Evolutionary conservation across 1,140 invertebrate species (phyloP).

Genomic region (Bombus waltoni): DNA sequence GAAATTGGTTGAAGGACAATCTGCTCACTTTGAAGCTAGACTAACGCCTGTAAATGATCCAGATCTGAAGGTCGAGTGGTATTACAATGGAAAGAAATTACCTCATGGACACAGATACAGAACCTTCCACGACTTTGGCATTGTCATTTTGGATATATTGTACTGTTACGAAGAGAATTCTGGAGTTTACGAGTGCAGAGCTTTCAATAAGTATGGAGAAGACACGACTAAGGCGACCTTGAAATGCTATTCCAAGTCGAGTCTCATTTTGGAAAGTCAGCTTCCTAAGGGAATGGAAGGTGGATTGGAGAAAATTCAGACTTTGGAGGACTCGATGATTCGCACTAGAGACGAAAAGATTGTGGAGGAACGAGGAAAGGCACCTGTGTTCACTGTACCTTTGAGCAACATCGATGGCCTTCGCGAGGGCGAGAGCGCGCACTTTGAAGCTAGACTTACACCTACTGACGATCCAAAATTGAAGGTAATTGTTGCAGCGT

Average conservation of each 20-base stretch:
- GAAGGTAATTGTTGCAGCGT: constrained; percentile 84
- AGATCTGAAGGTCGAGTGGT: constrained; percentile 97
- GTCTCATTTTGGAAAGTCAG: constrained; percentile 97
- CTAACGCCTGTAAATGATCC: constrained; percentile 96
- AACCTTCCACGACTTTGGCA: constrained; percentile 98
- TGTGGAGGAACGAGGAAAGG: constrained; percentile 89
- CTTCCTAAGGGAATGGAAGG: constrained; percentile 97
- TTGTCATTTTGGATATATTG: constrained; percentile 97
- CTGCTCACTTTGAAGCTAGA: constrained; percentile 96
- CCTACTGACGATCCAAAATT: constrained; percentile 97
- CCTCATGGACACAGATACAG: constrained; percentile 96
- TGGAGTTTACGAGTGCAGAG: constrained; percentile 95
- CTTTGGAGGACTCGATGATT: constrained; percentile 93
- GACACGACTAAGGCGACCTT: constrained; percentile 93
- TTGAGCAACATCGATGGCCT: constrained; percentile 93
- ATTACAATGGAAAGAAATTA: constrained; percentile 95
- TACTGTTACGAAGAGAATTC: constrained; percentile 99
- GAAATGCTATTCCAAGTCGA: constrained; percentile 94
- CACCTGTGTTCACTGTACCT: constrained; percentile 95
- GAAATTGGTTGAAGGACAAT: constrained; percentile 94
- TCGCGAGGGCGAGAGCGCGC: constrained; percentile 95
- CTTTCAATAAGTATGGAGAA: constrained; percentile 95
- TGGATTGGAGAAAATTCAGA: constrained; percentile 95
- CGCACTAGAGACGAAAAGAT: constrained; percentile 87
- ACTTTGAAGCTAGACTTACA: constrained; percentile 96